phyloP scores from a whole-genome alignment of 2,113 vertebrate species.

The Sapajus apella region DNA sequence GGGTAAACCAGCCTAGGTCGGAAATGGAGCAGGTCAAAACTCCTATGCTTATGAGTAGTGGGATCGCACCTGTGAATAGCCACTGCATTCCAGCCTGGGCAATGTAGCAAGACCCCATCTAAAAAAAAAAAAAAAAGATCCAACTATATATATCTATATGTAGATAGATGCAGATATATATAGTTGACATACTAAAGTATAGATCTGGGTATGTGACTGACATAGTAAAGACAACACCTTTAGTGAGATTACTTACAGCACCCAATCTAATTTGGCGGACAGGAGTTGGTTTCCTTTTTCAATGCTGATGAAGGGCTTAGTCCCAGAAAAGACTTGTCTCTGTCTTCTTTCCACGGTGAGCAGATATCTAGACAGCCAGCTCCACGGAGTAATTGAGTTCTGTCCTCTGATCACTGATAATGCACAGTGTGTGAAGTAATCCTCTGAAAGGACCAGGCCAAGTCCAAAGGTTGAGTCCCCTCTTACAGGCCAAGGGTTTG shows the following conservation, averaged over 20 bases:
- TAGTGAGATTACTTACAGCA: background rate
- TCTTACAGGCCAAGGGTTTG: background rate
- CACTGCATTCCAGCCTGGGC: too few relatives aligned
- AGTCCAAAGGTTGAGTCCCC: background rate
- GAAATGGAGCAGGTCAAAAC: too few relatives aligned
- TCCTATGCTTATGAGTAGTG: too few relatives aligned
- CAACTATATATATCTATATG: too few relatives aligned
- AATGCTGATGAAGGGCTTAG: background rate
- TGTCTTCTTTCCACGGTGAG: background rate
- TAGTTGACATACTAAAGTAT: background rate
- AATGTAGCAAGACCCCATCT: too few relatives aligned
- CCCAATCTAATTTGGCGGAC: background rate
- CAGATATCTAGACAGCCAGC: background rate
- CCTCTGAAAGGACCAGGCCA: background rate
- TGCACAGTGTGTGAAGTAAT: background rate
- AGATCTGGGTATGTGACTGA: background rate
- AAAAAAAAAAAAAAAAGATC: too few relatives aligned
- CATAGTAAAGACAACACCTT: background rate
- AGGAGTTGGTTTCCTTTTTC: background rate
- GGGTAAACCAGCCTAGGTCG: too few relatives aligned
- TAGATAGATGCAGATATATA: background rate
- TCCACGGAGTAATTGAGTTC: background rate
- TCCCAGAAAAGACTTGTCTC: background rate
- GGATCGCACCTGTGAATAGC: too few relatives aligned
- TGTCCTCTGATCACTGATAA: background rate